Conservation (phyloP, 1,140 invertebrate species). For the Drosophila ficusphila region DNA sequence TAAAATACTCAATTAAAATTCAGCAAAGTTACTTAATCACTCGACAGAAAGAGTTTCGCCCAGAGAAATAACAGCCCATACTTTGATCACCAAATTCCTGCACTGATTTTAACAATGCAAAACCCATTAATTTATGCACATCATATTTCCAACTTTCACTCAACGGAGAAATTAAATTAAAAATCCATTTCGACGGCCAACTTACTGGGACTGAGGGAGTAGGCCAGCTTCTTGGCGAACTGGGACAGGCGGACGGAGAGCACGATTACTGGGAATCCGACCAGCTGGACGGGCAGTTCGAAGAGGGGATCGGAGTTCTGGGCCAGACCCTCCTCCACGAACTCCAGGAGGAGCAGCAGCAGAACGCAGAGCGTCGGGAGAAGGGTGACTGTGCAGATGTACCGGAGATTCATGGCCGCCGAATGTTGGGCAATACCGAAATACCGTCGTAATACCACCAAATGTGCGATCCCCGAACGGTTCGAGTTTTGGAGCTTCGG, state of each 20-base stretch:
- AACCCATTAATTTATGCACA: slow-evolving; percentile 73
- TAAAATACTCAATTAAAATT: too few relatives aligned
- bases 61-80: background rate
- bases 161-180: slow-evolving; percentile 31
- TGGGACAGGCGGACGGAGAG: slow-evolving; percentile 91
- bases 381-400: slow-evolving; percentile 65
- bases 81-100: slow-evolving; percentile 26
- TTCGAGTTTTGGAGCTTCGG: background rate
- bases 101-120: slow-evolving; percentile 37
- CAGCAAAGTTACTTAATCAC: too few relatives aligned
- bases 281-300: slow-evolving; percentile 91
- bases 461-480: background rate
- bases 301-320: slow-evolving; percentile 87
- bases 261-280: slow-evolving; percentile 93
- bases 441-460: slow-evolving; percentile 4
- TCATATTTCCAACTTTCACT: slow-evolving; percentile 61
- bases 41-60: background rate
- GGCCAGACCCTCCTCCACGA: slow-evolving; percentile 68
- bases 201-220: slow-evolving; percentile 93
- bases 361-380: slow-evolving; percentile 75
- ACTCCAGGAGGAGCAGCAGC: slow-evolving; percentile 70
- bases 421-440: slow-evolving; percentile 13
- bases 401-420: slow-evolving; percentile 68
- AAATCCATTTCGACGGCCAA: slow-evolving; percentile 46
- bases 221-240: slow-evolving; percentile 92